These are phyloP conservation scores for Meteorus colon DNA, from an alignment of 2,888 invertebrate genomes.

Conservation along the genomic window DNA sequence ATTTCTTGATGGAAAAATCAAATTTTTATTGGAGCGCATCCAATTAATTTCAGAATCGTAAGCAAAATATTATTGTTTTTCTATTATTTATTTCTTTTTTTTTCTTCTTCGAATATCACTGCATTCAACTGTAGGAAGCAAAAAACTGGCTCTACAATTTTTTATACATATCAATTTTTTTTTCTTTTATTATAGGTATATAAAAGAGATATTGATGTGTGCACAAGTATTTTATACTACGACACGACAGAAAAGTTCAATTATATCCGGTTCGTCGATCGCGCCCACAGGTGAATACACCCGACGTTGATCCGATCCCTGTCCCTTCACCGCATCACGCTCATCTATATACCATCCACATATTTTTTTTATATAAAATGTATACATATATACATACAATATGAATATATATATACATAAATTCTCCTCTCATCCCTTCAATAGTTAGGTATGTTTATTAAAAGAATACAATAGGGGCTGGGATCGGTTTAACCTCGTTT, in stretches of 20 bases:
- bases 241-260: constrained; percentile 49
- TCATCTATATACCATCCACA: constrained; percentile 21
- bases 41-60: constrained; percentile 8
- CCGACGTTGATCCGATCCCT: constrained; percentile 33
- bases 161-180: constrained; percentile 8
- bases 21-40: not conserved
- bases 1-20: not conserved
- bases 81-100: too few relatives aligned
- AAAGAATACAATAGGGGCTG: constrained; percentile 54
- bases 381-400: not conserved
- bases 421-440: constrained; percentile 34
- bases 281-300: constrained; percentile 57
- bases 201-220: not conserved
- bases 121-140: too few relatives aligned
- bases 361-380: constrained; percentile 12
- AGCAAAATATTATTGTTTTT: too few relatives aligned
- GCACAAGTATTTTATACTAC: constrained; percentile 12
- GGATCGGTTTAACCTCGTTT: constrained; percentile 55
- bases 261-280: constrained; percentile 56
- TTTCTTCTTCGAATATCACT: too few relatives aligned
- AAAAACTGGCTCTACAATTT: not conserved
- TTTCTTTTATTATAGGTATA: not conserved
- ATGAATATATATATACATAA: not conserved
- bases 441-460: constrained; percentile 49
- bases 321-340: constrained; percentile 13